phyloP scores from a whole-genome alignment of 1,140 invertebrate species.

The Nebria ingens region DNA sequence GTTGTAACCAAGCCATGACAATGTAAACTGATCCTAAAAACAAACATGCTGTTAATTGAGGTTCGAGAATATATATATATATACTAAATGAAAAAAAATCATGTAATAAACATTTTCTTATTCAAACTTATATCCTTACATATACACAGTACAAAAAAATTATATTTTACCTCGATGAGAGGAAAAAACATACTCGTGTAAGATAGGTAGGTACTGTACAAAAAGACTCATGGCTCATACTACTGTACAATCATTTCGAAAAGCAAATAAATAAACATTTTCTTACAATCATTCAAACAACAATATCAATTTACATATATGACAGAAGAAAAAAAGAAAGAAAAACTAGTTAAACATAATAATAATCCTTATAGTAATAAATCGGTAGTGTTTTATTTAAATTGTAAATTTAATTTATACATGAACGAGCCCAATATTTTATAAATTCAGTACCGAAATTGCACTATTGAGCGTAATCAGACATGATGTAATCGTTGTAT shows the following conservation, averaged over 20 bases:
- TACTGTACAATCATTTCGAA: constrained; percentile 33
- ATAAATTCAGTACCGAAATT: too few relatives aligned
- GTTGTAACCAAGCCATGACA: too few relatives aligned
- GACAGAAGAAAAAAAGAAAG: constrained; percentile 16
- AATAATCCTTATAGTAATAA: too few relatives aligned
- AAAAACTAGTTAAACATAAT: too few relatives aligned
- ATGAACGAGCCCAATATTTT: too few relatives aligned
- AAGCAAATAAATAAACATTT: constrained; percentile 33
- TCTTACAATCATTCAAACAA: constrained; percentile 25
- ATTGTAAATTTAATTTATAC: constrained; percentile 17
- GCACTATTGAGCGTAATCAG: too few relatives aligned
- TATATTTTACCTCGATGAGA: constrained; percentile 26
- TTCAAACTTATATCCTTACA: constrained; percentile 36
- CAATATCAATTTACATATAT: constrained; percentile 27
- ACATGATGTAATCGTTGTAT: too few relatives aligned
- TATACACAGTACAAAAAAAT: constrained; percentile 37
- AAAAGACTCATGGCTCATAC: constrained; percentile 26
- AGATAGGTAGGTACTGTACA: constrained; percentile 30
- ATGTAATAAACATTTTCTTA: constrained; percentile 35
- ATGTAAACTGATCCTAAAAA: too few relatives aligned
- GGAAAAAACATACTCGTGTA: constrained; percentile 28
- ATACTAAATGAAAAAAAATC: too few relatives aligned
- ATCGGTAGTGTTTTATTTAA: constrained; percentile 6
- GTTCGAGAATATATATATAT: too few relatives aligned
- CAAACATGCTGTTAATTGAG: too few relatives aligned